Percentiles rank a stretch among this genome's conserved stretches.
Conservation (phyloP, 2,113 vertebrate genomes). For the Pseudorectes ferrugineus region DNA sequence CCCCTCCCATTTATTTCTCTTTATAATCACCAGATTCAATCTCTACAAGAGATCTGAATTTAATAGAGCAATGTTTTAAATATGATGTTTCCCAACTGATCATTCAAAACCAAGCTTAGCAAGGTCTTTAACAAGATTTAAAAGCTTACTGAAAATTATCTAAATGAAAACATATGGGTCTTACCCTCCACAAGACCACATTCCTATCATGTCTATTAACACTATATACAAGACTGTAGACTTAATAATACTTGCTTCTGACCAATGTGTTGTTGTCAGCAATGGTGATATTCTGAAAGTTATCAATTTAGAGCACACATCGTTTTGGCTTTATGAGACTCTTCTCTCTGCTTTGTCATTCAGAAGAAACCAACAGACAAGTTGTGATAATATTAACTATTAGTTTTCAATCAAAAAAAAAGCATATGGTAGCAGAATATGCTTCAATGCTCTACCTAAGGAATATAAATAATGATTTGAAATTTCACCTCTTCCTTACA, state of each 20-base stretch:
- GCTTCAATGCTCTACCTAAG: background rate
- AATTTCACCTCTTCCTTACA: background rate
- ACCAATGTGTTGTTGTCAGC: background rate
- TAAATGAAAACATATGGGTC: conserved; percentile 13
- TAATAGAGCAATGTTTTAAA: background rate
- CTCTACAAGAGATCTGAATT: background rate
- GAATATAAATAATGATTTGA: background rate
- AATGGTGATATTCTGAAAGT: background rate
- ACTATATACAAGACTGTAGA: background rate
- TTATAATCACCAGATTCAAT: background rate
- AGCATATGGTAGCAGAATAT: background rate
- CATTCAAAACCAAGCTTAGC: conserved; percentile 2
- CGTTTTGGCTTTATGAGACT: background rate
- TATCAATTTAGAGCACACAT: background rate
- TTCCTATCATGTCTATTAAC: background rate
- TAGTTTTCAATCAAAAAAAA: background rate
- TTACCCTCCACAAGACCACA: background rate
- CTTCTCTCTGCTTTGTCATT: background rate
- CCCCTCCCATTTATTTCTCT: background rate
- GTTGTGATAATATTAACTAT: background rate
- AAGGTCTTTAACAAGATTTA: conserved; percentile 24
- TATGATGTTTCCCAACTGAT: background rate
- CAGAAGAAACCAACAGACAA: background rate
- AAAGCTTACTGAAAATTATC: conserved; percentile 22
- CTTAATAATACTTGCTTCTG: background rate